Evolutionary conservation across 1,140 invertebrate genomes (phyloP).

Genomic region (Tetramorium simillimum): DNA sequence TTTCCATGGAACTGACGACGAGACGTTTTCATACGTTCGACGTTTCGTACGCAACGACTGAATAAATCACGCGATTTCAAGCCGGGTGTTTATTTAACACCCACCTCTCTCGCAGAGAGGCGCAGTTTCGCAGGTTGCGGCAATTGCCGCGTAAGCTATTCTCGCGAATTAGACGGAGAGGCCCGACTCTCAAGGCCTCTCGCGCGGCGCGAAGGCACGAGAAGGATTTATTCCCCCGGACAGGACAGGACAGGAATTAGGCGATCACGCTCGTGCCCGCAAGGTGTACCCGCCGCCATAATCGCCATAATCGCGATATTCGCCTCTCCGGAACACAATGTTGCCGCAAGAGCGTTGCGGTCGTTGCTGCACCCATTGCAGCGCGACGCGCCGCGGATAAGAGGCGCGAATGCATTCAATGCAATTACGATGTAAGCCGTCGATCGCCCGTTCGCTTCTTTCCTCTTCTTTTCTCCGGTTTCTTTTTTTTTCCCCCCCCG

Average conservation of each 20-base stretch:
- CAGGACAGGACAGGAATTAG: conserved; percentile 35
- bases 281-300: conserved; percentile 30
- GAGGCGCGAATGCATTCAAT: conserved; percentile 53
- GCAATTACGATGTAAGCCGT: conserved; percentile 68
- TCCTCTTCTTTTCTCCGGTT: neutral
- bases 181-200: conserved; percentile 23
- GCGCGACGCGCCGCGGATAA: conserved; percentile 45
- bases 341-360: conserved; percentile 53
- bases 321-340: conserved; percentile 49
- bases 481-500: neutral
- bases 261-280: conserved; percentile 46
- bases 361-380: conserved; percentile 46
- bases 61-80: neutral
- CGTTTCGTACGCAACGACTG: neutral
- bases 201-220: neutral
- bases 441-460: conserved; percentile 52
- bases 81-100: neutral
- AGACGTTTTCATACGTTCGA: neutral
- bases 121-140: neutral
- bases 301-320: conserved; percentile 46
- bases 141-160: neutral
- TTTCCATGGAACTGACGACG: neutral
- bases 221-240: conserved; percentile 31
- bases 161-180: conserved; percentile 23
- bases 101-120: neutral